These are phyloP conservation scores for Heliconius ismenius DNA, from an alignment of 2,888 invertebrate genomes.

Conservation along the genomic window DNA sequence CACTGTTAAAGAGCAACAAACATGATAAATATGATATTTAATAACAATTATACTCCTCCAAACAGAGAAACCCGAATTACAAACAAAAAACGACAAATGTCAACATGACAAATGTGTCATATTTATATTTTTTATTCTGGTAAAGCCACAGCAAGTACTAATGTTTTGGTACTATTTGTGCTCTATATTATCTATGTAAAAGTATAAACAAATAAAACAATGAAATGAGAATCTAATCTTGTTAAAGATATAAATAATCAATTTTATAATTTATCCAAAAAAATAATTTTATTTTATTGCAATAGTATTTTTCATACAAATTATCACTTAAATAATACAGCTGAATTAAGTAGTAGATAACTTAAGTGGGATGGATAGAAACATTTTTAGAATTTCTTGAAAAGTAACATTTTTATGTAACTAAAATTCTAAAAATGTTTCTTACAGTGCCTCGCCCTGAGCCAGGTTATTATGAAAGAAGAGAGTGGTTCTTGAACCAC, in stretches of 20 bases:
- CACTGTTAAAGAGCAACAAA: conserved; percentile 6
- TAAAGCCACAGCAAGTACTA: background rate
- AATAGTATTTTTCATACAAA: too few species aligned
- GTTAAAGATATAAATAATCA: background rate
- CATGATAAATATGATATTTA: conserved; percentile 26
- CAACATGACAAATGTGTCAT: conserved; percentile 6
- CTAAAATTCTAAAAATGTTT: too few species aligned
- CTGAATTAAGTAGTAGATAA: too few species aligned
- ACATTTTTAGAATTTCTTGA: too few species aligned
- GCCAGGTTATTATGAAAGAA: too few species aligned
- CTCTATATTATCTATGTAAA: conserved; percentile 8
- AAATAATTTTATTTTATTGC: too few species aligned
- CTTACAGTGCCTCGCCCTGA: too few species aligned
- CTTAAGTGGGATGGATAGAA: too few species aligned
- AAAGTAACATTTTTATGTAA: too few species aligned
- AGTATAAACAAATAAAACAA: background rate
- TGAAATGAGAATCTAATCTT: background rate
- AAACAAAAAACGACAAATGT: conserved; percentile 30
- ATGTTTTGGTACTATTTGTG: background rate
- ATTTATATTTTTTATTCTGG: background rate
- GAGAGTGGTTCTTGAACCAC: too few species aligned
- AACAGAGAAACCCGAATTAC: conserved; percentile 18
- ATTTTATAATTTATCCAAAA: too few species aligned
- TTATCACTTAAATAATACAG: too few species aligned
- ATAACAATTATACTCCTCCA: background rate